phyloP scores from a whole-genome alignment of 2,888 invertebrate species.

The Digitonthophagus gazella region DNA sequence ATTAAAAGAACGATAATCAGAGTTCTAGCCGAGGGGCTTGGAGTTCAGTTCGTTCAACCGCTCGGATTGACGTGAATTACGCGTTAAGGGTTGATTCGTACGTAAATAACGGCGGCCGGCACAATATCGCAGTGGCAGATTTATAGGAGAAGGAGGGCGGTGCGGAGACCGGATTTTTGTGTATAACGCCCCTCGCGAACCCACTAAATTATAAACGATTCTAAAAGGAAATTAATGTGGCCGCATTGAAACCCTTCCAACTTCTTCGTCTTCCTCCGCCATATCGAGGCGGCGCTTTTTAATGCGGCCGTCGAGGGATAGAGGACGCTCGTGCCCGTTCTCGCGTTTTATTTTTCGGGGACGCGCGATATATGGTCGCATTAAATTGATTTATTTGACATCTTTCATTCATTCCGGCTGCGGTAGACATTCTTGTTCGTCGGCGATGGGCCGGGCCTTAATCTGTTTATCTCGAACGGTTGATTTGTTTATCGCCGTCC shows the following conservation, averaged over 20 bases:
- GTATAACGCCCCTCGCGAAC: constrained; percentile 47
- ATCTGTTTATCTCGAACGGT: constrained; percentile 14
- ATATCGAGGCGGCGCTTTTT: constrained; percentile 7
- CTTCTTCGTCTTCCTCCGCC: constrained; percentile 18
- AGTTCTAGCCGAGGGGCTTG: constrained; percentile 20
- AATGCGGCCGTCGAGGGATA: constrained; percentile 11
- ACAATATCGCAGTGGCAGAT: constrained; percentile 52
- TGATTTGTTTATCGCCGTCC: constrained; percentile 10
- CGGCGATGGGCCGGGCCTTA: constrained; percentile 5
- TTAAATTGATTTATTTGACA: constrained; percentile 25
- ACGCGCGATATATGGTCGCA: constrained; percentile 22
- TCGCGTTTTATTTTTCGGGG: constrained; percentile 16
- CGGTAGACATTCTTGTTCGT: constrained; percentile 11
- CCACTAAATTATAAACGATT: constrained; percentile 43
- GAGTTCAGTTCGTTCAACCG: constrained; percentile 20
- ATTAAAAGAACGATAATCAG: constrained; percentile 32
- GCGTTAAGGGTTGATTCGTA: constrained; percentile 50
- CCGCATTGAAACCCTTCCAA: constrained; percentile 26
- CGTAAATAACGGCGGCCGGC: constrained; percentile 50
- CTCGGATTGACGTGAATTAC: constrained; percentile 50
- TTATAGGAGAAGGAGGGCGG: constrained; percentile 50
- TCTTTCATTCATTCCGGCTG: constrained; percentile 20
- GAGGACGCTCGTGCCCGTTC: constrained; percentile 11
- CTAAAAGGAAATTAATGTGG: constrained; percentile 30
- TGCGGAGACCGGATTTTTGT: constrained; percentile 49